These are phyloP conservation scores for Porites divaricata DNA, from an alignment of 92 coral and sea anemone genomes.

Conservation along the genomic window DNA sequence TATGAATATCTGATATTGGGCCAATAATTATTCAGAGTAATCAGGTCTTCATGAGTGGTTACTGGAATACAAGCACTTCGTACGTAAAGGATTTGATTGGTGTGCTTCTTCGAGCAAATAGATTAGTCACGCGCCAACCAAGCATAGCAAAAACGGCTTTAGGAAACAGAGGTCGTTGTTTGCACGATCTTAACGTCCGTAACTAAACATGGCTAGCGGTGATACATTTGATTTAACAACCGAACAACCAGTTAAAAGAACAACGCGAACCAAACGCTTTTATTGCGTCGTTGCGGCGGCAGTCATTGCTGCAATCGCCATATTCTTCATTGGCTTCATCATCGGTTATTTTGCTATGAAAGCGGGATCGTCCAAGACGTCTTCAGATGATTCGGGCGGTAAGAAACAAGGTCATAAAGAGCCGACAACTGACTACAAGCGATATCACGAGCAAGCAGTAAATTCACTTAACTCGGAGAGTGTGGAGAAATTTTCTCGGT, in stretches of 20 bases:
- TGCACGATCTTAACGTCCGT: neutral
- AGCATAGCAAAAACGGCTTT: neutral
- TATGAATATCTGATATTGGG: neutral
- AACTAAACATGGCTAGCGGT: neutral
- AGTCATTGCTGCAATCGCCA: constrained; percentile 46
- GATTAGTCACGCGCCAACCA: neutral
- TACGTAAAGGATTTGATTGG: neutral
- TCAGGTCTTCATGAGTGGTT: neutral
- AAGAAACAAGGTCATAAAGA: neutral
- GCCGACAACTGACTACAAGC: constrained; percentile 11
- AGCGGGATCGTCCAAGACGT: constrained; percentile 13
- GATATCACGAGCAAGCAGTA: constrained; percentile 42
- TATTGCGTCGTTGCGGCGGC: constrained; percentile 44
- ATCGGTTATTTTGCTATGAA: constrained; percentile 69
- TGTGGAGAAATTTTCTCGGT: constrained; percentile 73
- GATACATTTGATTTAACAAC: constrained; percentile 10
- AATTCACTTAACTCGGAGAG: constrained; percentile 62
- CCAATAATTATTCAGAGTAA: neutral
- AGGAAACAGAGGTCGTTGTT: neutral
- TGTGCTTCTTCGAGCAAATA: neutral
- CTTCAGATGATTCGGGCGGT: neutral
- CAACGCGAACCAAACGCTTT: constrained; percentile 23
- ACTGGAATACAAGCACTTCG: neutral
- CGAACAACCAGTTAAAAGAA: constrained; percentile 3
- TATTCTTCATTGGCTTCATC: constrained; percentile 68